Evolutionary conservation across 2,113 vertebrate genomes (phyloP), one percentile per base, ranked within the genome.

Genomic region (Ceyx cyanopectus): DNA sequence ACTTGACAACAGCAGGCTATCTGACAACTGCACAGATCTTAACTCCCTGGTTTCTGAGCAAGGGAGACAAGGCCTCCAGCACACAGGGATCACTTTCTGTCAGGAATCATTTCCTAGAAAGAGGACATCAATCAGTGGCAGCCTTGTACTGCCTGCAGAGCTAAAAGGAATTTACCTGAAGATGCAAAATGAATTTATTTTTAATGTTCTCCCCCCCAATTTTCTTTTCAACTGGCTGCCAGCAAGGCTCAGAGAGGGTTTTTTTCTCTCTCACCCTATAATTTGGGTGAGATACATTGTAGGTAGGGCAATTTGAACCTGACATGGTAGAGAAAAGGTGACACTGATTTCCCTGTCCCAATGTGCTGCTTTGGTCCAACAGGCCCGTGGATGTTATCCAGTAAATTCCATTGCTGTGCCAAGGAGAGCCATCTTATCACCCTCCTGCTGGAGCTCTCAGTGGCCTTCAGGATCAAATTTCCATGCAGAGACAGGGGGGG

Each of bases 101-200:
- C 77, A 94, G 75, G 68, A 85, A 85, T 30, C 1, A 60, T 93
- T 82, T 92, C 70, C 81, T 80, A 92, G 92, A 69, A 73, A 75
- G 50, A 73, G 15, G 61, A 73, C 67, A 85, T 94, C 74, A 87
- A 46, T 85, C 81, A 91, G 10, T 8, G 9, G 62, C 74, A 92
- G 63, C 34, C 40, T 80, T 70, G 43, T 66, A 60, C 46, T 62
- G 84, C 30, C 32, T 82, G 70, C 51, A 91, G 65, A 63, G 43
- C n/a, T 72, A 68, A 90, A 84, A 67, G 16, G 2, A 22, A 8
- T 16, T 24, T 48, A 12, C 30, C 62, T 37, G 37, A 37, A 37
- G 37, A 37, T 37, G 37, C 11, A 37, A 37, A 37, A 37, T 37
- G 10, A 37, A 37, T 67, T n/a, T 11, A 18, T 34, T 66, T n/a